Percentiles rank a stretch among this genome's conserved stretches.
Conservation (phyloP, 1,140 invertebrate species). For the Zaprionus tsacasi region DNA sequence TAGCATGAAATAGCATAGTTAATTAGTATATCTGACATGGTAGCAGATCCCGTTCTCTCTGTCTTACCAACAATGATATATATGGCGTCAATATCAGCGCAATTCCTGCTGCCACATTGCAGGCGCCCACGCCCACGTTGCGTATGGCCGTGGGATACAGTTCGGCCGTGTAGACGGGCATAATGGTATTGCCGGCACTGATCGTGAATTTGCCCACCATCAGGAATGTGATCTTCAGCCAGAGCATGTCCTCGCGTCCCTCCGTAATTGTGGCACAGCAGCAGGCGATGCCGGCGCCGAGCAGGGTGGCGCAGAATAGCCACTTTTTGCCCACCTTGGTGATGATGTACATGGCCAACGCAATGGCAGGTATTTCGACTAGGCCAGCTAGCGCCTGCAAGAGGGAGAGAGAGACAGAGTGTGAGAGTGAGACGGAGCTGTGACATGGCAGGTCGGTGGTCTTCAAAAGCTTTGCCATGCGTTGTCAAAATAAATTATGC, state of each 20-base stretch:
- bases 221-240: conserved; percentile 87
- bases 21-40: background rate
- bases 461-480: conserved; percentile 69
- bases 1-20: too few species aligned
- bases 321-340: conserved; percentile 88
- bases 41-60: conserved; percentile 8
- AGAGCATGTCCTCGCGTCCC: conserved; percentile 84
- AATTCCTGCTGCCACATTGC: conserved; percentile 88
- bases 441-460: conserved; percentile 56
- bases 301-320: conserved; percentile 87
- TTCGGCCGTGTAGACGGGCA: conserved; percentile 90
- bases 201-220: conserved; percentile 90
- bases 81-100: conserved; percentile 90
- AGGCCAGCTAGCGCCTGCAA: conserved; percentile 86
- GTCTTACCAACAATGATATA: conserved; percentile 88
- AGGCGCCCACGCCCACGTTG: conserved; percentile 90
- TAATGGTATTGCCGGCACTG: conserved; percentile 88
- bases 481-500: conserved; percentile 77
- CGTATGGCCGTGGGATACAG: conserved; percentile 90
- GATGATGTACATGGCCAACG: conserved; percentile 89
- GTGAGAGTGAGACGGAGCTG: conserved; percentile 12
- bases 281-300: conserved; percentile 88
- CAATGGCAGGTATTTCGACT: conserved; percentile 90
- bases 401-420: background rate
- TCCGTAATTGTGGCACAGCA: conserved; percentile 86